These are phyloP conservation scores for Caenorhabditis plicata DNA, from an alignment of 2,888 invertebrate species.

Conservation along the genomic window DNA sequence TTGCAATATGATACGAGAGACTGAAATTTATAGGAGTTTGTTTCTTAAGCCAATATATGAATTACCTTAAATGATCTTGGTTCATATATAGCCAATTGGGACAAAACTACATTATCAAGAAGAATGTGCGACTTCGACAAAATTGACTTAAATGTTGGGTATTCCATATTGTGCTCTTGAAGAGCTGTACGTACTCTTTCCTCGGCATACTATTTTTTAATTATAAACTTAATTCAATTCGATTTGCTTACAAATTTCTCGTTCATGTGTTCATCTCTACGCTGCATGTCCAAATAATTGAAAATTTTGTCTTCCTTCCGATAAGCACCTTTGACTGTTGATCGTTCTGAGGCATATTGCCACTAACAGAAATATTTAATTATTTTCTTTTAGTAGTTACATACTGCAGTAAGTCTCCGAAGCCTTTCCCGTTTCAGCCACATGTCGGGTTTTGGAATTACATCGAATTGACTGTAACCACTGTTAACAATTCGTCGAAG, in stretches of 20 bases:
- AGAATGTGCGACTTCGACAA: slow-evolving; percentile 58
- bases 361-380: slow-evolving; percentile 49
- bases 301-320: slow-evolving; percentile 59
- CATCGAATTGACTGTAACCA: slow-evolving; percentile 55
- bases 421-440: slow-evolving; percentile 59
- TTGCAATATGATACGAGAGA: slow-evolving; percentile 56
- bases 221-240: background rate
- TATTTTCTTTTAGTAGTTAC: slow-evolving; percentile 8
- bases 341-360: slow-evolving; percentile 59
- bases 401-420: slow-evolving; percentile 56
- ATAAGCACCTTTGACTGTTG: slow-evolving; percentile 51
- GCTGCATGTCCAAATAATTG: slow-evolving; percentile 60
- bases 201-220: slow-evolving; percentile 46
- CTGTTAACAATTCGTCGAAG: slow-evolving; percentile 61
- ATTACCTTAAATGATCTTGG: slow-evolving; percentile 59
- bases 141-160: slow-evolving; percentile 54
- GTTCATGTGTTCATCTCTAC: slow-evolving; percentile 47
- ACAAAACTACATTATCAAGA: slow-evolving; percentile 55
- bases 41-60: background rate
- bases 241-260: slow-evolving; percentile 47
- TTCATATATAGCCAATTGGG: slow-evolving; percentile 64
- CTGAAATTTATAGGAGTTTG: slow-evolving; percentile 24
- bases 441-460: slow-evolving; percentile 60
- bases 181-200: slow-evolving; percentile 57
- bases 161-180: slow-evolving; percentile 56